These are phyloP conservation scores for Atrichornis clamosus DNA, from an alignment of 2,113 vertebrate species.

Conservation along the genomic window DNA sequence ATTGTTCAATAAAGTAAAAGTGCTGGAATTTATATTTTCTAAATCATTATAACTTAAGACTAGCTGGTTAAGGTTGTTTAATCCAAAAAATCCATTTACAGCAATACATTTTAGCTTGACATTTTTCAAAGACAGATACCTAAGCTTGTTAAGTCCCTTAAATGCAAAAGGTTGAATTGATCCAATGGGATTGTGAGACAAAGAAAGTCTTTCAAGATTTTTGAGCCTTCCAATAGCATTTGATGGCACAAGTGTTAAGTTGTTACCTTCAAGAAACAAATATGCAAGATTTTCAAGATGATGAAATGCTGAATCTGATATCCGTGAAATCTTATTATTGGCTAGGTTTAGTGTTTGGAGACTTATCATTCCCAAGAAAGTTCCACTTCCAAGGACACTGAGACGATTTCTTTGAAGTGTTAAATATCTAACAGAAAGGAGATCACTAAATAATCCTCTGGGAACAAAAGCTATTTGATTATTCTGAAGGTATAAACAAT, in stretches of 20 bases:
- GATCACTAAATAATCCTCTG: constrained; percentile 69
- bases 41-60: constrained; percentile 71
- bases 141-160: constrained; percentile 66
- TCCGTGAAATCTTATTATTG: constrained; percentile 69
- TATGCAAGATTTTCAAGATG: constrained; percentile 64
- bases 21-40: constrained; percentile 68
- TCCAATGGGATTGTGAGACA: constrained; percentile 70
- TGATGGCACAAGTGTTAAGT: constrained; percentile 66
- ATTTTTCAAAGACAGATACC: constrained; percentile 67
- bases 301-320: constrained; percentile 67
- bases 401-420: constrained; percentile 67
- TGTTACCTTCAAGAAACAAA: constrained; percentile 74
- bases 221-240: constrained; percentile 65
- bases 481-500: constrained; percentile 66
- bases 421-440: constrained; percentile 66
- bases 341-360: constrained; percentile 71
- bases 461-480: constrained; percentile 71
- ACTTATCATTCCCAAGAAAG: constrained; percentile 65
- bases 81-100: constrained; percentile 67
- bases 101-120: constrained; percentile 61
- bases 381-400: constrained; percentile 48
- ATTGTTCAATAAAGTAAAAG: constrained; percentile 63
- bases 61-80: constrained; percentile 70
- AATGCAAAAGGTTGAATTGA: constrained; percentile 70
- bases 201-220: constrained; percentile 71